Evolutionary conservation across 2,888 invertebrate genomes (phyloP).

Genomic region (Steromphala cineraria): DNA sequence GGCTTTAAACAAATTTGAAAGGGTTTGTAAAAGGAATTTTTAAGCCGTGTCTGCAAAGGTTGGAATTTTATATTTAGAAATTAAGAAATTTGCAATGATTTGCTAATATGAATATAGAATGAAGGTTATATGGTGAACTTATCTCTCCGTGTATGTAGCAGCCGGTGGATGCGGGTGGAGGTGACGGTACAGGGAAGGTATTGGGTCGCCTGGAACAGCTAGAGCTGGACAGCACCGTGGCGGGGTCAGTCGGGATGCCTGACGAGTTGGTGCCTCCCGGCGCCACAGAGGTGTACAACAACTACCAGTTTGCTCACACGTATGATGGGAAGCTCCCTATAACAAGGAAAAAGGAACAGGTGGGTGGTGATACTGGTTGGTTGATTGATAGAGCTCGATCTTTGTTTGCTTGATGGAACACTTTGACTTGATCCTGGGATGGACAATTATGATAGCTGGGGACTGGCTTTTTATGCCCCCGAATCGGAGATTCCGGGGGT

Average conservation of each 20-base stretch:
- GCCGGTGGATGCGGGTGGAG: background rate
- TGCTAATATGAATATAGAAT: no score
- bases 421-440: background rate
- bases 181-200: background rate
- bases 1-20: no score
- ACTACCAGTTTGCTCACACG: constrained; percentile 61
- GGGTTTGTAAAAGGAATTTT: no score
- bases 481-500: no score
- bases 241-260: constrained; percentile 48
- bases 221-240: constrained; percentile 60
- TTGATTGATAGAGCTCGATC: no score
- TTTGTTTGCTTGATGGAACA: background rate
- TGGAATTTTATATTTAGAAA: no score
- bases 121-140: no score
- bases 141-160: background rate
- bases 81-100: no score
- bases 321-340: constrained; percentile 67
- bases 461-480: no score
- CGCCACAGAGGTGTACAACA: constrained; percentile 64
- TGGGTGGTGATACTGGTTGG: constrained; percentile 31
- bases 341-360: constrained; percentile 59
- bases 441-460: no score
- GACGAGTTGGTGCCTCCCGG: constrained; percentile 65
- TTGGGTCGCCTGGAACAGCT: constrained; percentile 47
- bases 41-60: no score